Evolutionary conservation across 2,797 vertebrate species (phyloP).

Genomic region (Sebastes flavidus): DNA sequence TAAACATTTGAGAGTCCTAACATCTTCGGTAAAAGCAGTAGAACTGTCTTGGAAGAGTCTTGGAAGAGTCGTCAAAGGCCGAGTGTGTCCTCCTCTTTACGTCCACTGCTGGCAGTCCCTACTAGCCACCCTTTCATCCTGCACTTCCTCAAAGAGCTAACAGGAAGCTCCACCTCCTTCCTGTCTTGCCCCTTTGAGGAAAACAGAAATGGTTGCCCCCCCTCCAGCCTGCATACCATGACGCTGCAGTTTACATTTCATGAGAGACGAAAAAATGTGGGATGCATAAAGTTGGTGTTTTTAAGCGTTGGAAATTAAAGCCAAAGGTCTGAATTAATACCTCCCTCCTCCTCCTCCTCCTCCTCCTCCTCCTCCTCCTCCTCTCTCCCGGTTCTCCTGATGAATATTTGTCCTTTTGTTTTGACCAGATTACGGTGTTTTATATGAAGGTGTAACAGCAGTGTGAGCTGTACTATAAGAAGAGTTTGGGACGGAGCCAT

Average conservation of each 20-base stretch:
- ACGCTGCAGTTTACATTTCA: slow-evolving; percentile 57
- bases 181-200: slow-evolving; percentile 28
- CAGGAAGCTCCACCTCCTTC: slow-evolving; percentile 74
- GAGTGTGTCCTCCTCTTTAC: slow-evolving; percentile 29
- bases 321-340: slow-evolving; percentile 16
- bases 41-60: not conserved
- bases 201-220: slow-evolving; percentile 16
- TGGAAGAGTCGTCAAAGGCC: slow-evolving; percentile 16
- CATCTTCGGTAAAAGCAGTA: not conserved
- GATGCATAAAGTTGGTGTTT: slow-evolving; percentile 14
- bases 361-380: not conserved
- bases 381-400: not conserved
- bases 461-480: slow-evolving; percentile 16
- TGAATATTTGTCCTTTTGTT: slow-evolving; percentile 26
- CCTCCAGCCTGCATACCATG: not conserved
- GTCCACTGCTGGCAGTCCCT: slow-evolving; percentile 57
- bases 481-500: slow-evolving; percentile 23
- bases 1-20: not conserved
- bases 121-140: slow-evolving; percentile 37
- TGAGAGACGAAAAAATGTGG: not conserved
- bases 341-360: not conserved
- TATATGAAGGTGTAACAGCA: slow-evolving; percentile 45
- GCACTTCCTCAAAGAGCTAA: slow-evolving; percentile 63
- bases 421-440: slow-evolving; percentile 24
- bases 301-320: slow-evolving; percentile 13